Conservation (phyloP, 2,888 invertebrate species). For the Seira ritae region DNA sequence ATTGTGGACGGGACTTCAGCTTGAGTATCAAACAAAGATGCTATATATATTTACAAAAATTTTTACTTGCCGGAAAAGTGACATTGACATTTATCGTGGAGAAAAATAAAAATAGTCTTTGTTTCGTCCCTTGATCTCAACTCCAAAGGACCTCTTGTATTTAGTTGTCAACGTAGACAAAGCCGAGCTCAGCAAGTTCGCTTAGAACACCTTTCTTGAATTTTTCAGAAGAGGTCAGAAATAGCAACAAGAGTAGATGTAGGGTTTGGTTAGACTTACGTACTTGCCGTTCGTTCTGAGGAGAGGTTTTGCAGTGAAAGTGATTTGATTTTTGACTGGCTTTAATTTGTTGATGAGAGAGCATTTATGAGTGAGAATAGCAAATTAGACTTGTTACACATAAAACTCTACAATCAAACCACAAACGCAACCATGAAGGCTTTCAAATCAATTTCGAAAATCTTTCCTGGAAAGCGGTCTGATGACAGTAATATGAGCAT, state of each 20-base stretch:
- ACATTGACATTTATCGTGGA: not conserved
- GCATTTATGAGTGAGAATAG: not conserved
- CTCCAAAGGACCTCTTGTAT: not conserved
- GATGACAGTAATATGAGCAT: conserved; percentile 77
- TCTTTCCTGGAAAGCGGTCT: conserved; percentile 37
- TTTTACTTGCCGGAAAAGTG: no score
- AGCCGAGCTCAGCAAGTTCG: not conserved
- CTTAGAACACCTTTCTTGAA: not conserved
- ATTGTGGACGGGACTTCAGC: no score
- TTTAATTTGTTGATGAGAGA: not conserved
- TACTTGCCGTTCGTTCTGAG: not conserved
- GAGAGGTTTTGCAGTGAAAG: not conserved
- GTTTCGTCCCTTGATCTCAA: not conserved
- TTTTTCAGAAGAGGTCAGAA: not conserved
- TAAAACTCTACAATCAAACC: not conserved
- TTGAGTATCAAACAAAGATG: no score
- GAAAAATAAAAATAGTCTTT: not conserved
- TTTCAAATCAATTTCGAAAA: conserved; percentile 35
- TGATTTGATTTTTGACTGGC: not conserved
- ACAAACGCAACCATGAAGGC: conserved; percentile 29
- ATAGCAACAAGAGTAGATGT: not conserved
- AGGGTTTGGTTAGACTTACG: not conserved
- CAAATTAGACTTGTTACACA: not conserved
- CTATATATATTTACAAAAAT: no score
- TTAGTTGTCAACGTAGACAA: not conserved